phyloP scores from a whole-genome alignment of 2,113 vertebrate species.

The Brachionichthys hirsutus region DNA sequence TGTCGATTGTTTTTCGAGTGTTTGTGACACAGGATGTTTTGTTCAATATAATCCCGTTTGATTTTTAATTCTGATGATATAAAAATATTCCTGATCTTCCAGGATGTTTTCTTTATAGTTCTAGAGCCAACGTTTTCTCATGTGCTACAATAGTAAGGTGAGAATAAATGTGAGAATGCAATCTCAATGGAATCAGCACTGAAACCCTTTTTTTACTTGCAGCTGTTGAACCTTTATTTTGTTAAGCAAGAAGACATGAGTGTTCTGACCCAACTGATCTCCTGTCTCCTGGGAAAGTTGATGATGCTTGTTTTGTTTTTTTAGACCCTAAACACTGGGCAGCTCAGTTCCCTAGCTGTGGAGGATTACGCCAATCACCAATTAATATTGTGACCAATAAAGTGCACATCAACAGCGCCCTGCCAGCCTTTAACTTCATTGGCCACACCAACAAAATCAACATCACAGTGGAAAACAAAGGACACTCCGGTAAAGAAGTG shows the following conservation, averaged over 20 bases:
- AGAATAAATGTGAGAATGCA: background rate
- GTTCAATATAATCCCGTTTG: no score
- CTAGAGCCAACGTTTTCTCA: background rate
- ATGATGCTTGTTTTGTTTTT: constrained; percentile 15
- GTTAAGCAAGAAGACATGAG: background rate
- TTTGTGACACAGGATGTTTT: no score
- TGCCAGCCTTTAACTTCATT: constrained; percentile 76
- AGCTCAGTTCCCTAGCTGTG: constrained; percentile 44
- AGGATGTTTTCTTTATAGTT: background rate
- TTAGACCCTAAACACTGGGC: constrained; percentile 80
- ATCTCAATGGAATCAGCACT: no score
- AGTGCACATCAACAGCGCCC: constrained; percentile 44
- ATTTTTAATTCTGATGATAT: no score
- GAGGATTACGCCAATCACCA: constrained; percentile 81
- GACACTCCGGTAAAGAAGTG: constrained; percentile 78
- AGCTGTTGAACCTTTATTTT: no score
- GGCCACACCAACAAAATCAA: constrained; percentile 73
- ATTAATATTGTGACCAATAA: constrained; percentile 83
- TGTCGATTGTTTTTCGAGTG: no score
- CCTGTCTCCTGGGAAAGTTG: background rate
- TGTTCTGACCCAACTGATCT: background rate
- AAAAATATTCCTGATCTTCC: no score
- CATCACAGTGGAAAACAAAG: constrained; percentile 77
- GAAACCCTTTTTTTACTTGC: no score
- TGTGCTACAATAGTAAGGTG: background rate